Evolutionary conservation across 2,797 vertebrate genomes (phyloP).

Genomic region (Sebastes aleutianus): DNA sequence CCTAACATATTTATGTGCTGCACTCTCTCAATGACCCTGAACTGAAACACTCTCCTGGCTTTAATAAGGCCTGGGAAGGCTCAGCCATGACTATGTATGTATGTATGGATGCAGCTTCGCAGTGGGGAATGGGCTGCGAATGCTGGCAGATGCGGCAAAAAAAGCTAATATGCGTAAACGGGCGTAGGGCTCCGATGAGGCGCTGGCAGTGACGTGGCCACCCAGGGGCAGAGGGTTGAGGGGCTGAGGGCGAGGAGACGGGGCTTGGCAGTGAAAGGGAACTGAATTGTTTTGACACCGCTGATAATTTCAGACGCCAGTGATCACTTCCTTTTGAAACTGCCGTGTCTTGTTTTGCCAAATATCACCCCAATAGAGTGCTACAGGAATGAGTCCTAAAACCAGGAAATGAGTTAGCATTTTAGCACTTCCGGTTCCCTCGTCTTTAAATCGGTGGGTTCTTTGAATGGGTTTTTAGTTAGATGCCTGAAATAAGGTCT

Average conservation of each 20-base stretch:
- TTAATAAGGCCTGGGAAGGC: constrained; percentile 80
- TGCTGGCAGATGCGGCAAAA: constrained; percentile 78
- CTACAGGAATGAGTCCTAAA: no score
- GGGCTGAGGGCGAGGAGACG: constrained; percentile 41
- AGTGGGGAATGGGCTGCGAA: constrained; percentile 52
- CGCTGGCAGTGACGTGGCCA: constrained; percentile 65
- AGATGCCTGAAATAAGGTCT: no score
- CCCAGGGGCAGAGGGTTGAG: constrained; percentile 41
- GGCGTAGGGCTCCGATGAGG: constrained; percentile 69
- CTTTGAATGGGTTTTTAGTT: no score
- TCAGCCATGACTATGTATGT: constrained; percentile 32
- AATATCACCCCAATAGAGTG: background rate
- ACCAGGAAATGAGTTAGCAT: no score
- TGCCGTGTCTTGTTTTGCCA: background rate
- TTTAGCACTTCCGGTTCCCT: no score
- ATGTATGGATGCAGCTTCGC: constrained; percentile 40
- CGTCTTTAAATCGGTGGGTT: no score
- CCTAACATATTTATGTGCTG: constrained; percentile 81
- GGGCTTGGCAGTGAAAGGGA: constrained; percentile 72
- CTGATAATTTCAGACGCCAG: constrained; percentile 75
- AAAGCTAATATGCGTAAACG: constrained; percentile 81
- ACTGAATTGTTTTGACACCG: constrained; percentile 83
- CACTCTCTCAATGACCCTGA: constrained; percentile 77
- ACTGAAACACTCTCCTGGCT: constrained; percentile 71
- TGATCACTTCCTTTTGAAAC: constrained; percentile 46